A percentile compares a stretch with the other conserved stretches of the same genome.
phyloP scores from a whole-genome alignment of 2,797 vertebrate genomes.

The Cetoscarus ocellatus region DNA sequence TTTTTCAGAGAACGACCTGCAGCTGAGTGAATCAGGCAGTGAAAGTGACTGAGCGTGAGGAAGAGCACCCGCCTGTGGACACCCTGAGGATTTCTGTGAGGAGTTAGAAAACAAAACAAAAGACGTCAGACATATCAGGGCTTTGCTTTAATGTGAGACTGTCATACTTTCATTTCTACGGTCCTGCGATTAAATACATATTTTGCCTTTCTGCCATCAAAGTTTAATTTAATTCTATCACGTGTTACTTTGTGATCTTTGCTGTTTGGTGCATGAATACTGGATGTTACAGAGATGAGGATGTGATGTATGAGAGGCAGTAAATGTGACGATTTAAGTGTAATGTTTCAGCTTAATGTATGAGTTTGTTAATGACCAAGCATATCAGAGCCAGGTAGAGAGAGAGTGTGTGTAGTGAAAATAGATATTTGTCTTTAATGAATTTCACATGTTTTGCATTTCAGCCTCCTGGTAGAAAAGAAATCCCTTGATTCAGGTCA shows the following conservation, averaged over 20 bases:
- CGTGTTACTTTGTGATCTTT: conserved; percentile 11
- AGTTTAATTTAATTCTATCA: not conserved
- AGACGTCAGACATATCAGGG: conserved; percentile 9
- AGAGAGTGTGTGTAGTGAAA: not conserved
- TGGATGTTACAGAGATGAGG: conserved; percentile 8
- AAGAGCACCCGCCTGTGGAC: conserved; percentile 5
- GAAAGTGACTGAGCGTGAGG: conserved; percentile 89
- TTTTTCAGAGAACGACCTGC: conserved; percentile 94
- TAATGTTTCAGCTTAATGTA: conserved; percentile 25
- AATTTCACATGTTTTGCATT: conserved; percentile 26
- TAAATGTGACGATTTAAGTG: not conserved
- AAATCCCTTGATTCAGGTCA: conserved; percentile 37
- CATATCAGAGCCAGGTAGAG: conserved; percentile 7
- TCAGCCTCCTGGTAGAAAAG: not conserved
- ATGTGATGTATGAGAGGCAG: conserved; percentile 15
- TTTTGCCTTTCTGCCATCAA: conserved; percentile 40
- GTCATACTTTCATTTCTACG: conserved; percentile 29
- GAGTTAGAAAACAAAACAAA: not conserved
- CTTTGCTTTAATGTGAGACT: conserved; percentile 6
- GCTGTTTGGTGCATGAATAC: not conserved
- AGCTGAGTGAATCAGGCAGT: conserved; percentile 96
- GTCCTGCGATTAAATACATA: conserved; percentile 21
- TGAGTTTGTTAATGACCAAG: conserved; percentile 23
- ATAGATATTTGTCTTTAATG: conserved; percentile 16
- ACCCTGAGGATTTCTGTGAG: conserved; percentile 5